Evolutionary conservation across 2,888 invertebrate species (phyloP).

Genomic region (Cepaea hortensis): DNA sequence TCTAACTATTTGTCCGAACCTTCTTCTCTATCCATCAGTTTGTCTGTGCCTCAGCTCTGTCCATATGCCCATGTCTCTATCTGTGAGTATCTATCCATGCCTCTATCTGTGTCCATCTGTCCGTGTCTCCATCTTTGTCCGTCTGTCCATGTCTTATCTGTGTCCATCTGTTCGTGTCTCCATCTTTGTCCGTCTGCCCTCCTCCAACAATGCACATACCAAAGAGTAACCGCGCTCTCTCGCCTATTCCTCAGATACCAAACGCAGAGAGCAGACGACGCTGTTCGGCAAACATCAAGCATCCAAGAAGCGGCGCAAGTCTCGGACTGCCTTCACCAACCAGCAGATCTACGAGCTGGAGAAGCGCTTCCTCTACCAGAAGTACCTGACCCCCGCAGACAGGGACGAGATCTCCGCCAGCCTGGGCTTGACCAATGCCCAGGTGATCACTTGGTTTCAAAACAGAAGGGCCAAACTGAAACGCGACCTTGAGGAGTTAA

Average conservation of each 20-base stretch:
- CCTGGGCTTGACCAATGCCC: constrained; percentile 95
- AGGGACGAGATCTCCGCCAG: constrained; percentile 97
- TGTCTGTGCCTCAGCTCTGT: too few relatives aligned
- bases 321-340: constrained; percentile 97
- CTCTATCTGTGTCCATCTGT: too few relatives aligned
- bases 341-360: constrained; percentile 99
- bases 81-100: too few relatives aligned
- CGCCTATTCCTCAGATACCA: constrained; percentile 62
- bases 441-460: constrained; percentile 88
- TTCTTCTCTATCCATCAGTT: too few relatives aligned
- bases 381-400: constrained; percentile 97
- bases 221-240: too few relatives aligned
- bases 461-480: constrained; percentile 82
- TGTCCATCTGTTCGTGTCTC: too few relatives aligned
- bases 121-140: too few relatives aligned
- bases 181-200: too few relatives aligned
- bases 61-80: too few relatives aligned
- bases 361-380: constrained; percentile 97
- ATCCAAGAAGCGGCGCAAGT: constrained; percentile 93
- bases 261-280: constrained; percentile 66
- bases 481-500: constrained; percentile 94
- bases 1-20: too few relatives aligned
- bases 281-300: constrained; percentile 71
- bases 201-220: too few relatives aligned
- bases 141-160: too few relatives aligned